Evolutionary conservation across 2,888 invertebrate species (phyloP), one percentile per base, ranked within the genome.

Genomic region (Apamea epomidion): DNA sequence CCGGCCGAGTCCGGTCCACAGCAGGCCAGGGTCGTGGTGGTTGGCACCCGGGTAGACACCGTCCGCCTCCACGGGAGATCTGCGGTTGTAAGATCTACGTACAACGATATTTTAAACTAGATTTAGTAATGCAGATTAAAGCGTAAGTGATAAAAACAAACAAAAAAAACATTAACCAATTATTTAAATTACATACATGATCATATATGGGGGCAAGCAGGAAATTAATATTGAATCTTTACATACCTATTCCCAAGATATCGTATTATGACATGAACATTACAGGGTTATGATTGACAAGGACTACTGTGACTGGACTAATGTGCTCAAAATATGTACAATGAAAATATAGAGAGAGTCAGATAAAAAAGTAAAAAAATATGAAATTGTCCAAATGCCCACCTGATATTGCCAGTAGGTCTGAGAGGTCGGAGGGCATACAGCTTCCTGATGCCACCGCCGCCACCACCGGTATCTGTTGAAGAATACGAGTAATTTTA

Each of bases 1-100:
- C 92, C 97, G 95, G 80, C 98, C 98, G 87, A 98, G 96, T 25
- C 98, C 98, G 64, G 98, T 96, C 98, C 98, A 98, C 97, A 98
- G 97, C 93, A 98, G 96, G 81, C 97, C 98, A 62, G 98, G 98
- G 93, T 98, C 98, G 90, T 98, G 97, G 87, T 97, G 97, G 91
- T 98, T 97, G 74, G 98, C 97, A 6, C 97, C 97, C 62, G 97
- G 97, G 91, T 98, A 97, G 18, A 94, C 95, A 12, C 97, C 97
- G 90, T 97, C 97, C 88, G 96, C 93, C 90, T 97, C 97, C 91
- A 97, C 97, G 93, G 97, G 95, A 82, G 98, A 97, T 94, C 98
- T 97, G 95, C 97, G 97, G 96, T 97, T 96, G 97, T 97, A 97
- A 95, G 97, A 96, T 96, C 97, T 97, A 95, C 94, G 94, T 96